phyloP scores from a whole-genome alignment of 2,797 vertebrate genomes.

The Gymnothorax reevesii region DNA sequence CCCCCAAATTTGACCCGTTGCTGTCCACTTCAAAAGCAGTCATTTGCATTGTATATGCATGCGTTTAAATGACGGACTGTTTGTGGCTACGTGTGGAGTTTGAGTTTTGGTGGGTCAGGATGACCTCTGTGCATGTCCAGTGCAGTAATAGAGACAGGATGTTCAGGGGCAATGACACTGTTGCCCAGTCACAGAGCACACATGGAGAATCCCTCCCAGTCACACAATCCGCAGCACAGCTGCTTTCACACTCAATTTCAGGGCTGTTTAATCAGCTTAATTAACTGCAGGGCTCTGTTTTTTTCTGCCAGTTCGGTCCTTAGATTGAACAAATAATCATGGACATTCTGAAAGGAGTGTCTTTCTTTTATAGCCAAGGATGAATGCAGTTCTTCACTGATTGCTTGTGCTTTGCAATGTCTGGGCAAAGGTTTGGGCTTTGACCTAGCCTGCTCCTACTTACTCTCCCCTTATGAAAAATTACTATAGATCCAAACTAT shows the following conservation, averaged over 20 bases:
- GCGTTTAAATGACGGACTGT: neutral
- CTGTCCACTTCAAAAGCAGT: neutral
- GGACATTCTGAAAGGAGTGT: constrained; percentile 33
- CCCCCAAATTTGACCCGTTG: neutral
- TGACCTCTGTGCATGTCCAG: neutral
- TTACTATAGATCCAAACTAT: too few species aligned
- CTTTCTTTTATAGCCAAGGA: constrained; percentile 30
- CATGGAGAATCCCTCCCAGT: constrained; percentile 53
- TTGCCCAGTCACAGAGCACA: constrained; percentile 57
- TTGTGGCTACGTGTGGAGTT: neutral
- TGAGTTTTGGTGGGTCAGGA: neutral
- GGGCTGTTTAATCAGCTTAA: constrained; percentile 62
- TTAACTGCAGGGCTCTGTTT: constrained; percentile 55
- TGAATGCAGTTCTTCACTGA: constrained; percentile 31
- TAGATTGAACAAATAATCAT: constrained; percentile 25
- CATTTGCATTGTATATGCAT: neutral
- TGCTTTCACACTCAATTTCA: constrained; percentile 60
- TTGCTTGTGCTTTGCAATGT: constrained; percentile 29
- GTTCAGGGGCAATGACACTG: constrained; percentile 37
- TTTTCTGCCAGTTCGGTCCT: constrained; percentile 40
- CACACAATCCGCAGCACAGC: constrained; percentile 52
- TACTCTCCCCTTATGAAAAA: constrained; percentile 4
- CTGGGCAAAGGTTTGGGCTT: neutral
- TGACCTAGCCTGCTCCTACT: constrained; percentile 5
- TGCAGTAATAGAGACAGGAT: constrained; percentile 35